Evolutionary conservation across 2,888 invertebrate species (phyloP).

Genomic region (Venustoraphidia nigricollis): DNA sequence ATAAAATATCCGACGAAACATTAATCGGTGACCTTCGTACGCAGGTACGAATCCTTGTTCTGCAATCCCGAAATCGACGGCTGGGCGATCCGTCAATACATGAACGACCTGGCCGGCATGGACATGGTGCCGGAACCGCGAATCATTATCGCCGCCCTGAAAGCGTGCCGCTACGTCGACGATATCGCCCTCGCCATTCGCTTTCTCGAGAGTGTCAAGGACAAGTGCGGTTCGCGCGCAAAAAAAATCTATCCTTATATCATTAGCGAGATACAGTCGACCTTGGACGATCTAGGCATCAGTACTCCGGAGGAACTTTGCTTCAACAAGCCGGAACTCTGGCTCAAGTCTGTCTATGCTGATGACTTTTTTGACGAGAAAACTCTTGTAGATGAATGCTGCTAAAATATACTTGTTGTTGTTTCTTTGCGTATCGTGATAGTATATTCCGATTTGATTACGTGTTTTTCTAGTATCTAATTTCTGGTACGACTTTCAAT

Average conservation of each 20-base stretch:
- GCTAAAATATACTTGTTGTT: not conserved
- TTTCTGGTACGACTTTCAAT: too few species aligned
- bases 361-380: too few species aligned
- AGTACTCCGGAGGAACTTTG: constrained; percentile 89
- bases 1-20: not conserved
- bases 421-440: not conserved
- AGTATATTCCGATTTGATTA: too few species aligned
- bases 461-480: too few species aligned
- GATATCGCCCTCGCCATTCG: constrained; percentile 48
- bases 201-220: constrained; percentile 80
- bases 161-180: constrained; percentile 47
- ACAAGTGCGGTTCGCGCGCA: constrained; percentile 63
- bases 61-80: constrained; percentile 75
- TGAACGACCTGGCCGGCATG: constrained; percentile 36
- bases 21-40: too few species aligned
- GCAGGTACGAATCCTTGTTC: constrained; percentile 67
- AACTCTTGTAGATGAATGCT: not conserved
- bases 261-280: constrained; percentile 78
- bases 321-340: constrained; percentile 92
- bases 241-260: constrained; percentile 77
- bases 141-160: constrained; percentile 38
- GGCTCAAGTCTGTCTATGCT: constrained; percentile 54
- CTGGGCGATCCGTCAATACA: constrained; percentile 48
- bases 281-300: constrained; percentile 82
- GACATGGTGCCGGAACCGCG: constrained; percentile 44